These are phyloP conservation scores for Biston betularia DNA, from an alignment of 2,888 invertebrate species.

Conservation along the genomic window DNA sequence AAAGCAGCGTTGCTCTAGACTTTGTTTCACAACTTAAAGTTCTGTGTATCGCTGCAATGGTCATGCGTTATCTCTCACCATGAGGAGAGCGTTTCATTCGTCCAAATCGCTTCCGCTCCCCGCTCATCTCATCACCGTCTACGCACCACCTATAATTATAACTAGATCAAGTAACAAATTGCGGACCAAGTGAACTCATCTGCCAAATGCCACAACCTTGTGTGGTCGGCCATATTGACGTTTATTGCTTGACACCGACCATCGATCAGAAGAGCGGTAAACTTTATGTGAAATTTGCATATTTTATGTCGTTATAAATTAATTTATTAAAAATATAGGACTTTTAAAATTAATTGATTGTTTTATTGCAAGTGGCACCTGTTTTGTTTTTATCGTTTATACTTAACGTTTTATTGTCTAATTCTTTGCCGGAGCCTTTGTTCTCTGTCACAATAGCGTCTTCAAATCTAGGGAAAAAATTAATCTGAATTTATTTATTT, in stretches of 20 bases:
- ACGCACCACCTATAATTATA: slow-evolving; percentile 34
- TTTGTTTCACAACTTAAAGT: too few species aligned
- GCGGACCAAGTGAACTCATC: slow-evolving; percentile 51
- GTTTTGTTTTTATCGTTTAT: neutral
- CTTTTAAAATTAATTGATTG: slow-evolving; percentile 9
- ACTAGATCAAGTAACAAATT: slow-evolving; percentile 54
- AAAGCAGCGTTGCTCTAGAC: too few species aligned
- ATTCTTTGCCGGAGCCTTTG: too few species aligned
- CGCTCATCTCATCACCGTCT: slow-evolving; percentile 30
- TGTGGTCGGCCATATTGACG: slow-evolving; percentile 38
- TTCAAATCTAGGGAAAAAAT: too few species aligned
- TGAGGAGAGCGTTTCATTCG: neutral
- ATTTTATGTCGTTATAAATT: slow-evolving; percentile 16
- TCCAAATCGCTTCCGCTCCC: neutral
- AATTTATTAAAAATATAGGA: slow-evolving; percentile 14
- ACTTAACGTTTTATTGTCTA: neutral
- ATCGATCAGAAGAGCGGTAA: slow-evolving; percentile 13
- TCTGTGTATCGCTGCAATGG: too few species aligned
- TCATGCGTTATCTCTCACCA: too few species aligned
- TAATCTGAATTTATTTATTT: too few species aligned
- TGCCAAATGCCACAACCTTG: slow-evolving; percentile 67
- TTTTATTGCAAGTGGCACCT: slow-evolving; percentile 15
- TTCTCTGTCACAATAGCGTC: too few species aligned
- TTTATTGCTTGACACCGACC: slow-evolving; percentile 25
- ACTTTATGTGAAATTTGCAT: slow-evolving; percentile 16